These are phyloP conservation scores for Crambe crambe DNA, from an alignment of 37 sponge, comb jelly and placozoan genomes.

Conservation along the genomic window DNA sequence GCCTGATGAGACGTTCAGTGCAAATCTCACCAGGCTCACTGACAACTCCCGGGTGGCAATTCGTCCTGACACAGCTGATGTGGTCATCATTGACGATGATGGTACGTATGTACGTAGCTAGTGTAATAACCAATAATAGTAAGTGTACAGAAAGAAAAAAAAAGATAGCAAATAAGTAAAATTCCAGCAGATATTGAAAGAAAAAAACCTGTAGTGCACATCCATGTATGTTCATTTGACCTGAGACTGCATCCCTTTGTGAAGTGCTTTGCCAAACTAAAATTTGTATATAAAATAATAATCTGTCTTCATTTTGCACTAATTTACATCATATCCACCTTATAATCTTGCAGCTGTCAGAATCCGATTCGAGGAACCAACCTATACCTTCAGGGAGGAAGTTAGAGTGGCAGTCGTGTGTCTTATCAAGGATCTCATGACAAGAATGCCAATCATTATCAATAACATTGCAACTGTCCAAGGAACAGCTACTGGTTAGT, in stretches of 20 bases:
- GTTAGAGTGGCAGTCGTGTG: background rate
- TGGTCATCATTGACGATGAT: slow-evolving; percentile 24
- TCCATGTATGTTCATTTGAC: no score
- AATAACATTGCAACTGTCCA: background rate
- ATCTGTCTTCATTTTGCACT: background rate
- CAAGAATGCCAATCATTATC: background rate
- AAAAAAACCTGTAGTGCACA: no score
- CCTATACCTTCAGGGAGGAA: slow-evolving; percentile 1
- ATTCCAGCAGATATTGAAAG: no score
- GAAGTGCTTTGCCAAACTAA: no score
- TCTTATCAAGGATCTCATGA: slow-evolving; percentile 25
- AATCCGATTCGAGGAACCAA: slow-evolving; percentile 20
- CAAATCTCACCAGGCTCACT: background rate
- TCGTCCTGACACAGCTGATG: background rate
- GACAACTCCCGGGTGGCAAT: background rate
- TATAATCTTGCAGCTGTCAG: background rate
- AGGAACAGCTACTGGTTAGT: slow-evolving; percentile 12
- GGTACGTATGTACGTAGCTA: slow-evolving; percentile 8
- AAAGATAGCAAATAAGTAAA: no score
- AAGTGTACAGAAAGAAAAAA: no score
- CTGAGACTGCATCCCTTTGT: no score
- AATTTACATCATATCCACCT: background rate
- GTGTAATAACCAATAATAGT: background rate
- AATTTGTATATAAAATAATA: no score
- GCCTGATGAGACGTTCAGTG: slow-evolving; percentile 6